Percentiles rank a stretch among this genome's conserved stretches.
These are phyloP conservation scores for Seriola quinqueradiata DNA, from an alignment of 2,113 vertebrate species.

Conservation along the genomic window DNA sequence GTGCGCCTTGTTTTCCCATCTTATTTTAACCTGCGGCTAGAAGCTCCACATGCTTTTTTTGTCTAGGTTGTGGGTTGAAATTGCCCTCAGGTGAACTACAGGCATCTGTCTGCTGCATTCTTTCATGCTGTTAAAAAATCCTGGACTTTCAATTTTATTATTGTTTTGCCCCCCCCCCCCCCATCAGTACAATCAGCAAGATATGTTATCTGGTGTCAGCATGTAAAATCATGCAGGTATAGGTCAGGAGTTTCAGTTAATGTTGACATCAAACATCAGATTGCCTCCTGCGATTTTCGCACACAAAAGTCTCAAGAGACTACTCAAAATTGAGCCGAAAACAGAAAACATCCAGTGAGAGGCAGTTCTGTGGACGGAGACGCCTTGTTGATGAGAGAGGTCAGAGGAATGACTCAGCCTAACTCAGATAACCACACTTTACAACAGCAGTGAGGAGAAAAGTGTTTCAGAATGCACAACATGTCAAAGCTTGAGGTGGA, in stretches of 20 bases:
- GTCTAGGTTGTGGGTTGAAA: conserved; percentile 13
- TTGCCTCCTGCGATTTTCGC: not conserved
- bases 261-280: not conserved
- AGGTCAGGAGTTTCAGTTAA: not conserved
- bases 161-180: not conserved
- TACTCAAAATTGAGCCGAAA: not conserved
- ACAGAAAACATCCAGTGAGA: not conserved
- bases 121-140: not conserved
- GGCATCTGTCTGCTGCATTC: conserved; percentile 26
- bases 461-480: not conserved
- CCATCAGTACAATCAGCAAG: not conserved
- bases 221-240: no score
- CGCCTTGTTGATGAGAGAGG: not conserved
- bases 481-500: not conserved
- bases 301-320: not conserved
- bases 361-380: not conserved
- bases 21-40: conserved; percentile 2
- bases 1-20: conserved; percentile 4
- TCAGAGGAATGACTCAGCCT: not conserved
- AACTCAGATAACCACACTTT: not conserved
- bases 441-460: not conserved
- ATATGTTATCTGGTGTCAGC: not conserved
- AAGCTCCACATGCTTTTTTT: not conserved
- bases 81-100: conserved; percentile 26
- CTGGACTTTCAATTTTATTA: not conserved